A percentile compares a stretch with the other conserved stretches of the same genome.
Evolutionary conservation across 1,140 invertebrate genomes (phyloP).

Genomic region (Oedothorax gibbosus): DNA sequence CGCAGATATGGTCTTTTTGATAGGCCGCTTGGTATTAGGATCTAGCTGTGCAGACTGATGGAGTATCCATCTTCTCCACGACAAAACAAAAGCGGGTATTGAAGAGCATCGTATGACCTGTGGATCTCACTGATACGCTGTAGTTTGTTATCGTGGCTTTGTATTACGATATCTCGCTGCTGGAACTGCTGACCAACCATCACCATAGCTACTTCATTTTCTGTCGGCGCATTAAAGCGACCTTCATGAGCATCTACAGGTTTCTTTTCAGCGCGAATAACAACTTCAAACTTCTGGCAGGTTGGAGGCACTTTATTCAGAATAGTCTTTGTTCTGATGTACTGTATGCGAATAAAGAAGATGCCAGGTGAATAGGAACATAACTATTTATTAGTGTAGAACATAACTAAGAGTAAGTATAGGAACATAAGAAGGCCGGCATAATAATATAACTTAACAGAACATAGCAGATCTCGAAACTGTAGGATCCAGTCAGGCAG

Average conservation of each 20-base stretch:
- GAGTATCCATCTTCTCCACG: slow-evolving; percentile 68
- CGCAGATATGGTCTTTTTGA: slow-evolving; percentile 11
- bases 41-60: not conserved
- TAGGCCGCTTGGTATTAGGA: not conserved
- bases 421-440: no score
- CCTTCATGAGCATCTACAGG: not conserved
- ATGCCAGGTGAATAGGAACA: no score
- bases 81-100: slow-evolving; percentile 71
- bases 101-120: slow-evolving; percentile 69
- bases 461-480: no score
- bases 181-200: slow-evolving; percentile 40
- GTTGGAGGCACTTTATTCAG: not conserved
- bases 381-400: no score
- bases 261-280: not conserved
- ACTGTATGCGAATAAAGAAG: no score
- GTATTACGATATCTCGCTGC: slow-evolving; percentile 57
- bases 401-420: no score
- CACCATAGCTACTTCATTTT: slow-evolving; percentile 57
- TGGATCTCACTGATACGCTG: slow-evolving; percentile 69
- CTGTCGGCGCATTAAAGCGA: not conserved
- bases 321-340: no score
- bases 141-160: slow-evolving; percentile 54
- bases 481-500: no score
- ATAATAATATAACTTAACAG: no score
- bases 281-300: not conserved